These are phyloP conservation scores for Enteromius thamalakanensis DNA, from an alignment of 2,797 vertebrate species.

Conservation along the genomic window DNA sequence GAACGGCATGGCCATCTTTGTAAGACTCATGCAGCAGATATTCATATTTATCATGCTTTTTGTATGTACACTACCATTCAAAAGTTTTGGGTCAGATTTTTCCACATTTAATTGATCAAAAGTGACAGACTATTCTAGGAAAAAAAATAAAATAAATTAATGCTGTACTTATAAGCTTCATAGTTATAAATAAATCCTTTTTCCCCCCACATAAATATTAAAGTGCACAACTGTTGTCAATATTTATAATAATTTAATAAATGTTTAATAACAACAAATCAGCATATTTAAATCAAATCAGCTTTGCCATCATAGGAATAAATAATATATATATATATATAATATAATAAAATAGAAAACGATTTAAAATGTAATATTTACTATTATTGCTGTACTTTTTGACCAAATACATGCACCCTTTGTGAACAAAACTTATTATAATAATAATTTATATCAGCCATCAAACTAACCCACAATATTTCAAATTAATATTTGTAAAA, in stretches of 20 bases:
- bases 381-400: not conserved
- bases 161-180: not conserved
- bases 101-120: not conserved
- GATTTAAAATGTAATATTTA: not conserved
- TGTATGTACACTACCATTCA: not conserved
- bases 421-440: not conserved
- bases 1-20: slow-evolving; percentile 88
- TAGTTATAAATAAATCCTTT: not conserved
- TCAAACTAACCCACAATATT: not conserved
- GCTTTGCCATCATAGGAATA: not conserved
- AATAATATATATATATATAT: not conserved
- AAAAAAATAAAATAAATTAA: not conserved
- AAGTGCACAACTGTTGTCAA: not conserved
- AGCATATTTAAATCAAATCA: not conserved
- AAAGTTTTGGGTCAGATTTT: not conserved
- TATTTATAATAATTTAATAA: not conserved
- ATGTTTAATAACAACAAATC: not conserved
- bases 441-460: not conserved
- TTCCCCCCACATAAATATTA: not conserved
- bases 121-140: not conserved
- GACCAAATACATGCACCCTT: not conserved
- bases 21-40: slow-evolving; percentile 62
- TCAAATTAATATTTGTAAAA: not conserved
- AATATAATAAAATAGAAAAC: not conserved
- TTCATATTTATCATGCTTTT: not conserved